Conservation (phyloP, 2,113 vertebrate genomes). For the Seriola aureovittata region DNA sequence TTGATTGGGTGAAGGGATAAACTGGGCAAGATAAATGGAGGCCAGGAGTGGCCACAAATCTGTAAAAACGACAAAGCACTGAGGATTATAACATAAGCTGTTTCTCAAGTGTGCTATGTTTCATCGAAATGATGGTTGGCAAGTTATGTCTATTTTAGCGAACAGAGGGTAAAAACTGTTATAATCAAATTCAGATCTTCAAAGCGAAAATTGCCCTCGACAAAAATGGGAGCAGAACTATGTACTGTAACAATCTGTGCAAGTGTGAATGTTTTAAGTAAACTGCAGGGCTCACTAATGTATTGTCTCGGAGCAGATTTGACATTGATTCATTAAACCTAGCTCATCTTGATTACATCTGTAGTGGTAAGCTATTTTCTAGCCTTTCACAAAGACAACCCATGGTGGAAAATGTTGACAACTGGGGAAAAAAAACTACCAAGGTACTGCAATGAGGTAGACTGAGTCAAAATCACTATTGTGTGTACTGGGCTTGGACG, state of each 20-base stretch:
- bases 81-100: constrained; percentile 19
- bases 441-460: constrained; percentile 78
- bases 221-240: constrained; percentile 29
- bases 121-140: constrained; percentile 28
- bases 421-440: constrained; percentile 54
- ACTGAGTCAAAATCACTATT: constrained; percentile 80
- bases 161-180: constrained; percentile 18
- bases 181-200: constrained; percentile 36
- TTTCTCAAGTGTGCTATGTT: constrained; percentile 16
- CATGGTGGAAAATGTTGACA: constrained; percentile 80
- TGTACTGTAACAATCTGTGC: constrained; percentile 41
- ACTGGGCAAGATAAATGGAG: constrained; percentile 31
- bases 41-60: constrained; percentile 22
- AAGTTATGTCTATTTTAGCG: constrained; percentile 16
- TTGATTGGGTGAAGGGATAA: not conserved
- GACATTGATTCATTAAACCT: constrained; percentile 82
- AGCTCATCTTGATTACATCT: constrained; percentile 81
- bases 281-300: constrained; percentile 57
- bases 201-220: constrained; percentile 29
- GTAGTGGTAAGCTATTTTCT: constrained; percentile 81
- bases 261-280: constrained; percentile 49
- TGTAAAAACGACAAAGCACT: constrained; percentile 7
- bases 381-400: constrained; percentile 78
- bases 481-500: constrained; percentile 78
- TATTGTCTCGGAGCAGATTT: constrained; percentile 69